Conservation (phyloP, 1,140 invertebrate species). For the Drosophila kurseongensis region DNA sequence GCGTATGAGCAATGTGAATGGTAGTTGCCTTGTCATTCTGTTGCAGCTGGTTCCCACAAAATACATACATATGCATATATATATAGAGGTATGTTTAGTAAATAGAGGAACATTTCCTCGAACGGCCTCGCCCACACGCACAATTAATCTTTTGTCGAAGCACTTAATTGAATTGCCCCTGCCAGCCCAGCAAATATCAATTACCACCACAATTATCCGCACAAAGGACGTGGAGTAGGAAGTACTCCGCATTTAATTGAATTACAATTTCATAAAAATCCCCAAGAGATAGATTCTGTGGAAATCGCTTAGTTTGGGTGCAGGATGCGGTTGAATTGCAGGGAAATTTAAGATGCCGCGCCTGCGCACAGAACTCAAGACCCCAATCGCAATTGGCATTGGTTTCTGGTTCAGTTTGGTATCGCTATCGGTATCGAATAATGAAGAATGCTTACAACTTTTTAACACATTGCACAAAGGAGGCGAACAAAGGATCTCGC, state of each 20-base stretch:
- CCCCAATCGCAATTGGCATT: conserved; percentile 29
- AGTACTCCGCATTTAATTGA: conserved; percentile 72
- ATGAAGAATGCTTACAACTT: conserved; percentile 71
- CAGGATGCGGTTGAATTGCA: conserved; percentile 42
- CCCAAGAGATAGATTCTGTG: conserved; percentile 13
- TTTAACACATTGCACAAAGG: conserved; percentile 79
- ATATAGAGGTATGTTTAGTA: not conserved
- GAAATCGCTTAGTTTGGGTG: conserved; percentile 51
- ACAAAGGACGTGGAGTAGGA: conserved; percentile 54
- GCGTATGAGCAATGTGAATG: conserved; percentile 68
- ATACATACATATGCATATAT: not conserved
- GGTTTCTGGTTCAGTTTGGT: conserved; percentile 8
- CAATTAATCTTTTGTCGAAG: conserved; percentile 76
- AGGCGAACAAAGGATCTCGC: conserved; percentile 54
- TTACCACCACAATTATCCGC: conserved; percentile 65
- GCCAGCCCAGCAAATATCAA: conserved; percentile 63
- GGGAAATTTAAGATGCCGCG: conserved; percentile 69
- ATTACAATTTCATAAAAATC: conserved; percentile 76
- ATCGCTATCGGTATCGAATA: conserved; percentile 17
- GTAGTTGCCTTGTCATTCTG: conserved; percentile 68
- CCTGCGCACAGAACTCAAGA: conserved; percentile 46
- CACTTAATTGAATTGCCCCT: conserved; percentile 72
- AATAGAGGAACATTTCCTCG: conserved; percentile 12
- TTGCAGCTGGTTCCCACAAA: conserved; percentile 42
- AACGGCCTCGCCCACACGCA: conserved; percentile 48